Percentiles rank a stretch among this genome's conserved stretches.
These are phyloP conservation scores for Clavelina lepadiformis DNA, from an alignment of 23 tunicate species.

Conservation along the genomic window DNA sequence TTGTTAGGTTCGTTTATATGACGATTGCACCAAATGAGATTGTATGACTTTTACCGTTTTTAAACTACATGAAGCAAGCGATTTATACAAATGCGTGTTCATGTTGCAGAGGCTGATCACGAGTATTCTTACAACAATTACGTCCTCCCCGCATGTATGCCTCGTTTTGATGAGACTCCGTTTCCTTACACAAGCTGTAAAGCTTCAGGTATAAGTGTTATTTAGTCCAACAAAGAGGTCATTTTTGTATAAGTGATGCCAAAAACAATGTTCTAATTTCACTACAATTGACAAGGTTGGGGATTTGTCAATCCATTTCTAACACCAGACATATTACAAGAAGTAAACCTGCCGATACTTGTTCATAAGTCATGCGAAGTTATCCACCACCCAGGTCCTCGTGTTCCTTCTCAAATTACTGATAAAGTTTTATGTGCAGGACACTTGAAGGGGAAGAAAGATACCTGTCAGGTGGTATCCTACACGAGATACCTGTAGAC, in stretches of 20 bases:
- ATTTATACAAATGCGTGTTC: not conserved
- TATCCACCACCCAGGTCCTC: not conserved
- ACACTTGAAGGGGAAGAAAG: conserved; percentile 13
- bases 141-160: conserved; percentile 32
- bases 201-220: conserved; percentile 14
- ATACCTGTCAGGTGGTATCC: conserved; percentile 34
- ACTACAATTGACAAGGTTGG: no score
- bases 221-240: no score
- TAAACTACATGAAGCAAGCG: no score
- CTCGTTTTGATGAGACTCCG: conserved; percentile 18
- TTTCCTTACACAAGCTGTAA: conserved; percentile 29
- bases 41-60: no score
- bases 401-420: no score
- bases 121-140: conserved; percentile 3
- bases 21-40: no score
- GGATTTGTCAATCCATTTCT: conserved; percentile 9
- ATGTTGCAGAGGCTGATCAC: conserved; percentile 10
- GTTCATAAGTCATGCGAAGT: conserved; percentile 20
- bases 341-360: conserved; percentile 2
- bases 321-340: conserved; percentile 18
- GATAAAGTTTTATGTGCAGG: conserved; percentile 20
- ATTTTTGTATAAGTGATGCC: no score
- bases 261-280: no score
- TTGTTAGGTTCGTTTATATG: conserved; percentile 10
- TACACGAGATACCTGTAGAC: no score